These are phyloP conservation scores for Pelecanoides urinatrix DNA, from an alignment of 2,113 vertebrate species.

Conservation along the genomic window DNA sequence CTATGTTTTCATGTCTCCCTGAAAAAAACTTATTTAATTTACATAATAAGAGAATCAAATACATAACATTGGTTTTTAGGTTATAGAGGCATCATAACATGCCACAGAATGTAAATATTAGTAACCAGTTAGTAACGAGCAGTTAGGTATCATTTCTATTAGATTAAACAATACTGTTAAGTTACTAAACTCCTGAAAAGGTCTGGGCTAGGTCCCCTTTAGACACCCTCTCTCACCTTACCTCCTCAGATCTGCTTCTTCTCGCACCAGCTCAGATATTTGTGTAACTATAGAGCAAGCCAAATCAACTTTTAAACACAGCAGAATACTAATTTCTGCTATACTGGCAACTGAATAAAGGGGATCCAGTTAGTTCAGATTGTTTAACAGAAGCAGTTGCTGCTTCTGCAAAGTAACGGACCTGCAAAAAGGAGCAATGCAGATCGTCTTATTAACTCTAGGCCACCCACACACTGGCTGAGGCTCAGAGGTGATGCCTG, in stretches of 20 bases:
- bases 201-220: background rate
- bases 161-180: background rate
- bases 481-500: background rate
- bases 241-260: background rate
- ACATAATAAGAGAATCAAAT: background rate
- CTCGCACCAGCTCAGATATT: background rate
- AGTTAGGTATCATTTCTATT: background rate
- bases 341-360: background rate
- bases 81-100: background rate
- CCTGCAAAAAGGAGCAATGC: background rate
- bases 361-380: background rate
- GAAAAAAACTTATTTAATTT: background rate
- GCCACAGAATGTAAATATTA: background rate
- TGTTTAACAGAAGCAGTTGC: background rate
- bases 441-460: background rate
- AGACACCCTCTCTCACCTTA: background rate
- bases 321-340: background rate
- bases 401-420: background rate
- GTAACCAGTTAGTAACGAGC: background rate
- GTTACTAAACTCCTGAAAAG: background rate
- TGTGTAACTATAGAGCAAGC: background rate
- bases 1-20: background rate
- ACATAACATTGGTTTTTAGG: background rate
- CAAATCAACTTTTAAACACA: background rate
- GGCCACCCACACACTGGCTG: background rate